Base-by-base conservation (phyloP, 2,797 vertebrate species). In the Enteromius viviparus region DNA sequence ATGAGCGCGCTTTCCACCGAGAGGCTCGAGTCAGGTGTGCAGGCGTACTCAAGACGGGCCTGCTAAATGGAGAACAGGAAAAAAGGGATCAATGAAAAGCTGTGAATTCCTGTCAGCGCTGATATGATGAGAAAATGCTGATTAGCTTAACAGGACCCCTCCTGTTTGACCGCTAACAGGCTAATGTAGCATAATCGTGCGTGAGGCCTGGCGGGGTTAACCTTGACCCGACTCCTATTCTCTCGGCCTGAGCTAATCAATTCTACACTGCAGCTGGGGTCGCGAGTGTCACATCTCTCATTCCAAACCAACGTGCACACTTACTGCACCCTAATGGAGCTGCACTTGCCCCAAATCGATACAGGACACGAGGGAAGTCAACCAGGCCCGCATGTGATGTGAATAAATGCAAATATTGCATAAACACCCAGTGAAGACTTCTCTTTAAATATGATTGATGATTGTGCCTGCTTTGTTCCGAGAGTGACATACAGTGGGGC, bases 251-350 rank as follows among this genome's bases (percentile, higher is more conserved):
- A 94, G 92, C 94, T 96, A 97, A 98, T 99, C 97, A 97, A 98
- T 96, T 94, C 94, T 94, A 94, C 96, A 95, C 96, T 97, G 95
- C 94, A 96, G 94, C 95, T 94, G 93, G 94, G 96, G 96, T 97
- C 96, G 95, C 92, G 89, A 94, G 71, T 53, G 47, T n/a, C 81
- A 49, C 78, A 53, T 78, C 78, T 83, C 62, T 78, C 70, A 55
- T 78, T 81, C 49, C 62, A 82, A 76, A 78, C 78, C 62, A 47
- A 60, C 66, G 47, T 45, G 68, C 45, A 79, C 78, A 79, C 96
- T 93, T 92, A 94, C 95, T 95, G 95, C 95, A 95, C 96, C 94
- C 95, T 97, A 97, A 98, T 97, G 96, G 97, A 97, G 96, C 95
- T 94, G 93, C 93, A 96, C 94, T 94, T 93, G 92, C 58, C 93